These are phyloP conservation scores for Ariolimax columbianus DNA, from an alignment of 2,888 invertebrate genomes.

Conservation along the genomic window DNA sequence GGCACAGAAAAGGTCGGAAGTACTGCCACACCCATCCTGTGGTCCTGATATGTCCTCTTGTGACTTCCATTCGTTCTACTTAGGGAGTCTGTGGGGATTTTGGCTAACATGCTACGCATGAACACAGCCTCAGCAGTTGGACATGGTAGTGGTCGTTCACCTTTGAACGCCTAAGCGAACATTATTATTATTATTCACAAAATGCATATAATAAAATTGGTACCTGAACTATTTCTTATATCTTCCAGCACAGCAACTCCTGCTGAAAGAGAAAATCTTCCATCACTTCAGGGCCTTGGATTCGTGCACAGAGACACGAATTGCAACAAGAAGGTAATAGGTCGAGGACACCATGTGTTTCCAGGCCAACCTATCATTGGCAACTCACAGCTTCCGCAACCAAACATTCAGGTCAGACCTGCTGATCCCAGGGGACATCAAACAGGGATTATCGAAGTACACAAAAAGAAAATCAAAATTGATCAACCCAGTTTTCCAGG, in stretches of 20 bases:
- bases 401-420: not conserved
- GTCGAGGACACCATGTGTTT: conserved; percentile 14
- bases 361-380: not conserved
- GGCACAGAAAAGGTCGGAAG: too few species aligned
- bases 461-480: conserved; percentile 34
- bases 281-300: conserved; percentile 35
- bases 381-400: conserved; percentile 22
- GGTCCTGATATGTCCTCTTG: too few species aligned
- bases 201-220: too few species aligned
- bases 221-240: not conserved
- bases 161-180: too few species aligned
- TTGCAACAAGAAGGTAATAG: conserved; percentile 27
- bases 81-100: too few species aligned
- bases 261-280: conserved; percentile 49
- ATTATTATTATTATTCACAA: too few species aligned
- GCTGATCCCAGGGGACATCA: conserved; percentile 6
- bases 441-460: conserved; percentile 6
- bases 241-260: conserved; percentile 46
- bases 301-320: conserved; percentile 29
- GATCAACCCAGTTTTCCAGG: conserved; percentile 25
- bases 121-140: too few species aligned
- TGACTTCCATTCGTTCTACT: too few species aligned
- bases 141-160: too few species aligned
- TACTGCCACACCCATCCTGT: too few species aligned
- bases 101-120: too few species aligned